These are phyloP conservation scores for Morbakka virulenta DNA, from an alignment of 30 jellyfish, hydroid and myxozoan genomes.

Conservation along the genomic window DNA sequence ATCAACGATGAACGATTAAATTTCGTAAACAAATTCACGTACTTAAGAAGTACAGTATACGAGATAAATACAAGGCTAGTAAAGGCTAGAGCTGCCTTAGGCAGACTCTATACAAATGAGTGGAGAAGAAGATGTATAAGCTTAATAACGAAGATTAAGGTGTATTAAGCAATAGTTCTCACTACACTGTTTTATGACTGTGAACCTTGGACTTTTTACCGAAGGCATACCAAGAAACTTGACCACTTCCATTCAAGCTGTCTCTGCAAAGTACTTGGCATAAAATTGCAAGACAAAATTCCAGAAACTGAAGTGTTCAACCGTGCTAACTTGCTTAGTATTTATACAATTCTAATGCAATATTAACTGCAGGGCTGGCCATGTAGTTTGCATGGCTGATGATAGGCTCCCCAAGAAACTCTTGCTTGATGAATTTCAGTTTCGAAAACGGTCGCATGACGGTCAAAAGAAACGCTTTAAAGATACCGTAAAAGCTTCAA, in stretches of 20 bases:
- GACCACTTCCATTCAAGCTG: not conserved
- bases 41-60: not conserved
- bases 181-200: not conserved
- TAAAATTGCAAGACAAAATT: not conserved
- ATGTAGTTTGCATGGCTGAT: not conserved
- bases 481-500: not conserved
- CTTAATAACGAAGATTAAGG: not conserved
- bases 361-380: not conserved
- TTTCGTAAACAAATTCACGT: not conserved
- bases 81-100: not conserved
- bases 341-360: not conserved
- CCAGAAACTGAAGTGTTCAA: not conserved
- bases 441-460: not conserved
- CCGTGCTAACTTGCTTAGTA: not conserved
- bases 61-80: not conserved
- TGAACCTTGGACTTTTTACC: not conserved
- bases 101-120: not conserved
- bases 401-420: not conserved
- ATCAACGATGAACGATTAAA: not conserved
- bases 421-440: not conserved
- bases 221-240: not conserved
- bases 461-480: not conserved
- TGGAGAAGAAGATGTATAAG: not conserved
- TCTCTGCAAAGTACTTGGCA: not conserved
- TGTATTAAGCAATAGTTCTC: no score